Base-by-base conservation (phyloP, 2,113 vertebrate genomes). In the Bungarus multicinctus region DNA sequence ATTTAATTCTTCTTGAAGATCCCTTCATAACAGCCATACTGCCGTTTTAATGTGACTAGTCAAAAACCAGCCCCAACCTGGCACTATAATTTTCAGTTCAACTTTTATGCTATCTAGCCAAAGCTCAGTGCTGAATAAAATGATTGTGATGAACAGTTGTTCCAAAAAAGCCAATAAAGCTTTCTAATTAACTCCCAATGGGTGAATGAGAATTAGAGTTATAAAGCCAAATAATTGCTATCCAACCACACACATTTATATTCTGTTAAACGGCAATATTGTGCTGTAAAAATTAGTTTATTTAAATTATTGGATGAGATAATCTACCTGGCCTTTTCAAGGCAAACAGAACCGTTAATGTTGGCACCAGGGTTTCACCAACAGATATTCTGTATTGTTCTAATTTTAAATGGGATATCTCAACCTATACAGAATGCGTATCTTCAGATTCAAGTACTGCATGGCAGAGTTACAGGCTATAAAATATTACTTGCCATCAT, bases 261-360 rank as follows among this genome's bases (percentile, higher is more conserved):
- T 87, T 85, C 9, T 45, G 52, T 93, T 93, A 89, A 93, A 93
- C 86, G 18, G 87, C 87, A 85, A 87, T 91, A 91, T 93, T 89
- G 74, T 93, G 45, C 47, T 93, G 57, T 47, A 86, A 89, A 91
- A 88, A 60, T 60, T 88, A 34, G 52, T 85, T 85, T 89, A 81
- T 52, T 93, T 91, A 86, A 54, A 89, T 74, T 86, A 60, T 60
- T 89, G 45, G 25, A 53, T 64, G 53, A 93, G 74, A 89, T 93
- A 39, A 86, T 92, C 87, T 81, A 86, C 45, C 55, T 86, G 69
- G 74, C 45, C 25, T 55, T 86, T 85, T 87, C 89, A 86, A 34
- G 54, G 74, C 43, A 34, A 47, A 39, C 55, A 39, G 54, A 89
- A 45, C 47, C 27, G 25, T 64, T 58, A n/a, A 85, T 43, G 10